Conservation (phyloP, 1,140 invertebrate species). For the Atopsyche davidsoni region DNA sequence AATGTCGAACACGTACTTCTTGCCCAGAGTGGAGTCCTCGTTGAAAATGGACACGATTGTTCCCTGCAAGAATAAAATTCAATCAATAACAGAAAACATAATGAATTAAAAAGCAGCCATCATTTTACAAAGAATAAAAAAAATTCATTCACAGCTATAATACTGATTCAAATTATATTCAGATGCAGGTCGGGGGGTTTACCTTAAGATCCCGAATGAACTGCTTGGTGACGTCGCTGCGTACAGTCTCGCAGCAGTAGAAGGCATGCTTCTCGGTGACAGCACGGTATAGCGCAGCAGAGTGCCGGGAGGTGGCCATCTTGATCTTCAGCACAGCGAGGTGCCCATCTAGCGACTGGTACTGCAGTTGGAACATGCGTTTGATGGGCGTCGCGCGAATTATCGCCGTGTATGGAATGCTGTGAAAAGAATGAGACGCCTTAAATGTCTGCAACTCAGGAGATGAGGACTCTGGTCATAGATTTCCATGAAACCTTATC, state of each 20-base stretch:
- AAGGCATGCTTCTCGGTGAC: conserved; percentile 88
- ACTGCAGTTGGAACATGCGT: conserved; percentile 68
- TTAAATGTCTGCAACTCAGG: neutral
- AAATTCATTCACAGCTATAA: neutral
- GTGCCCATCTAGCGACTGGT: conserved; percentile 62
- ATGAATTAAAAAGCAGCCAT: neutral
- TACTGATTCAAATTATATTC: neutral
- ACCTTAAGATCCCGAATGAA: conserved; percentile 83
- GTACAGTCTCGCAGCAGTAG: conserved; percentile 85
- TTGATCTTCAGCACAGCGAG: conserved; percentile 69
- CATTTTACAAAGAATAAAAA: conserved; percentile 9
- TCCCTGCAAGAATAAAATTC: conserved; percentile 47
- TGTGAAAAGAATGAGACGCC: conserved; percentile 42
- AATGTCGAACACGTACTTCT: conserved; percentile 86
- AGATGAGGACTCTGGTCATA: too few species aligned
- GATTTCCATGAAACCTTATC: too few species aligned
- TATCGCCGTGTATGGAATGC: conserved; percentile 78
- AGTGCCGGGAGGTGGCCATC: conserved; percentile 69
- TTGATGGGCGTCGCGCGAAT: conserved; percentile 71
- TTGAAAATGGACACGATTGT: conserved; percentile 89
- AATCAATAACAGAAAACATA: conserved; percentile 1
- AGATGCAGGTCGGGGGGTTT: too few species aligned
- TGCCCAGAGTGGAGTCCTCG: conserved; percentile 77
- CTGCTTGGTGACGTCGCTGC: conserved; percentile 79
- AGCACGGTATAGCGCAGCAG: conserved; percentile 76